Conservation (phyloP, 1,140 invertebrate genomes). For the Aphelenchoides fujianensis region DNA sequence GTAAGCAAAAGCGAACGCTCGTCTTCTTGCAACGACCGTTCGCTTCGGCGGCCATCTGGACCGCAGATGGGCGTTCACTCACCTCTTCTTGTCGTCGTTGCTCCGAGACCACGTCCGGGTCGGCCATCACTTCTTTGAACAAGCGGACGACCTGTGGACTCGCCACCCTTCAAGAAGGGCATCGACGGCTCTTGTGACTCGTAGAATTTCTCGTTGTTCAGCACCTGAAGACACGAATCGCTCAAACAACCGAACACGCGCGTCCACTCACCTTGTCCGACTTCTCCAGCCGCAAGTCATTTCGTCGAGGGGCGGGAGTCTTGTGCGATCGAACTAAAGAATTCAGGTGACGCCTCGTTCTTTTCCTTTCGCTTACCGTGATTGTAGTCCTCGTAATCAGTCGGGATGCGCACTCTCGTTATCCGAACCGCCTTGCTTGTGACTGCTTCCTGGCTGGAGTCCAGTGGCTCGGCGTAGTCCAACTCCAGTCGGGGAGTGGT, state of each 20-base stretch:
- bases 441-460: background rate
- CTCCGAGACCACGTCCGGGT: slow-evolving; percentile 47
- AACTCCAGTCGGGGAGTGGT: background rate
- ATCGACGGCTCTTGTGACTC: slow-evolving; percentile 19
- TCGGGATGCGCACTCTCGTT: background rate
- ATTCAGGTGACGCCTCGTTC: no score
- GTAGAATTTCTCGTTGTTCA: slow-evolving; percentile 15
- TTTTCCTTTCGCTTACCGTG: no score
- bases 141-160: slow-evolving; percentile 30
- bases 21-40: no score
- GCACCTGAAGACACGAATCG: background rate
- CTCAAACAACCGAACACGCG: background rate
- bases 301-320: background rate
- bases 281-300: slow-evolving; percentile 4
- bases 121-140: slow-evolving; percentile 35
- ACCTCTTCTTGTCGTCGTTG: slow-evolving; percentile 43
- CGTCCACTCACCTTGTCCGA: slow-evolving; percentile 12
- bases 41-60: no score
- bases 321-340: no score
- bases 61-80: no score
- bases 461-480: background rate
- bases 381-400: background rate
- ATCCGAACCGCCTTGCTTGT: slow-evolving; percentile 8
- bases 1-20: background rate
- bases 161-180: slow-evolving; percentile 45